These are phyloP conservation scores for Pollenia angustigena DNA, from an alignment of 2,888 invertebrate genomes.

Conservation along the genomic window DNA sequence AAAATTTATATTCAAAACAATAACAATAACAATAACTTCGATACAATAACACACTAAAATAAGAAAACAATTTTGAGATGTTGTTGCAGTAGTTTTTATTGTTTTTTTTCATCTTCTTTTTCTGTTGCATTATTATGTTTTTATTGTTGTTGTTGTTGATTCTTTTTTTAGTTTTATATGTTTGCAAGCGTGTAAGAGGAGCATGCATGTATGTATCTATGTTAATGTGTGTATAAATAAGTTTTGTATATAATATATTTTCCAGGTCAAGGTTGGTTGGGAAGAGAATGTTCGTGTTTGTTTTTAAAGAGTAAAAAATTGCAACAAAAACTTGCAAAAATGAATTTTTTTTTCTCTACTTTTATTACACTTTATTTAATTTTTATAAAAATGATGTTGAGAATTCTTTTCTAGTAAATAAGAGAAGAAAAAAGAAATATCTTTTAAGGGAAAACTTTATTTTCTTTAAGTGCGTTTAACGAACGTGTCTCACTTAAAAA, in stretches of 20 bases:
- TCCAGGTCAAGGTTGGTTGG: slow-evolving; percentile 83
- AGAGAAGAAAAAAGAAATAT: not conserved
- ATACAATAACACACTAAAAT: slow-evolving; percentile 43
- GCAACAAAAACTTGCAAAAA: slow-evolving; percentile 15
- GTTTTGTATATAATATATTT: slow-evolving; percentile 73
- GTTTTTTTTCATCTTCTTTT: slow-evolving; percentile 1
- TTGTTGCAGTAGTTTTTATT: slow-evolving; percentile 56
- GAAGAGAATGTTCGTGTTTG: slow-evolving; percentile 66
- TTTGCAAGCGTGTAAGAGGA: slow-evolving; percentile 32
- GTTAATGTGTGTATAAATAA: not conserved
- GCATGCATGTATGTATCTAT: not conserved
- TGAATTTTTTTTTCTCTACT: slow-evolving; percentile 35
- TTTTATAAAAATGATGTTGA: slow-evolving; percentile 40
- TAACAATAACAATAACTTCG: slow-evolving; percentile 2
- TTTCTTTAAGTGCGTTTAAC: slow-evolving; percentile 9
- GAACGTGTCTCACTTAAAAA: slow-evolving; percentile 17
- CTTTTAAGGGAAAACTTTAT: not conserved
- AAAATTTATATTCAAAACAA: slow-evolving; percentile 6
- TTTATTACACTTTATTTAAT: slow-evolving; percentile 49
- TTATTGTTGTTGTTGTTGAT: slow-evolving; percentile 5
- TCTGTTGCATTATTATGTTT: slow-evolving; percentile 27
- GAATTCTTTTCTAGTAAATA: not conserved
- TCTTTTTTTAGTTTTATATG: slow-evolving; percentile 15
- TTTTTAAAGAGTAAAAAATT: slow-evolving; percentile 9
- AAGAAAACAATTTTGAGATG: slow-evolving; percentile 67